Percentiles rank a stretch among this genome's conserved stretches.
phyloP scores from a whole-genome alignment of 2,888 invertebrate species.

The Priocnemis perturbator region DNA sequence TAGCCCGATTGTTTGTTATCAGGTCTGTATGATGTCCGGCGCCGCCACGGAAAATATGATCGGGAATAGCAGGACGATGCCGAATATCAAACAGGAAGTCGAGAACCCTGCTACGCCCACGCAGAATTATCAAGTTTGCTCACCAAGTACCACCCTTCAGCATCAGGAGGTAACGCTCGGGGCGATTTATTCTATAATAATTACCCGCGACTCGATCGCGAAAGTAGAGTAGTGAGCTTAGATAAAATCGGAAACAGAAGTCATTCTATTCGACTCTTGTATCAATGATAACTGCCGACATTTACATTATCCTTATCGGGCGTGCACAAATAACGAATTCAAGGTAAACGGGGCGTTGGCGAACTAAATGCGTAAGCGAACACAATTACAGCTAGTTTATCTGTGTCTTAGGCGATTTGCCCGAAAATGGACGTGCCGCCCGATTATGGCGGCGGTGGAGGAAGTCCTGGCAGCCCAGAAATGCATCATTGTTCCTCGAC shows the following conservation, averaged over 20 bases:
- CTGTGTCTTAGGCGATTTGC: slow-evolving; percentile 58
- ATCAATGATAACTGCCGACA: not conserved
- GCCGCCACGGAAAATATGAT: slow-evolving; percentile 68
- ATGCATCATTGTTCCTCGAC: slow-evolving; percentile 94
- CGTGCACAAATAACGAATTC: not conserved
- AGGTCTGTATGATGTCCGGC: slow-evolving; percentile 86
- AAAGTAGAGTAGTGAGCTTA: no score
- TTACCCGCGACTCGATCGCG: not conserved
- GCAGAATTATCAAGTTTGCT: slow-evolving; percentile 73
- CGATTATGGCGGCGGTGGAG: slow-evolving; percentile 68
- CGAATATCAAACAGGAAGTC: slow-evolving; percentile 79
- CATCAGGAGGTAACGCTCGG: slow-evolving; percentile 68
- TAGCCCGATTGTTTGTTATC: slow-evolving; percentile 50
- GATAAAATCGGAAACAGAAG: not conserved
- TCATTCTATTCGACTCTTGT: not conserved
- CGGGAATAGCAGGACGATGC: slow-evolving; percentile 74
- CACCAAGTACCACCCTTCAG: slow-evolving; percentile 74
- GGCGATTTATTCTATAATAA: not conserved
- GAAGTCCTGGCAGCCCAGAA: slow-evolving; percentile 87
- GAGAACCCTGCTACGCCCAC: slow-evolving; percentile 73
- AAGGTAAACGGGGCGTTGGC: no score
- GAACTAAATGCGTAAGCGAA: no score
- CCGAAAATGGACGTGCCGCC: slow-evolving; percentile 68
- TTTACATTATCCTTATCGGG: slow-evolving; percentile 1
- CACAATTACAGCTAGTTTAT: not conserved